A percentile compares a stretch with the other conserved stretches of the same genome.
These are phyloP conservation scores for Ptychobarbus kaznakovi DNA, from an alignment of 2,797 vertebrate genomes.

Conservation along the genomic window DNA sequence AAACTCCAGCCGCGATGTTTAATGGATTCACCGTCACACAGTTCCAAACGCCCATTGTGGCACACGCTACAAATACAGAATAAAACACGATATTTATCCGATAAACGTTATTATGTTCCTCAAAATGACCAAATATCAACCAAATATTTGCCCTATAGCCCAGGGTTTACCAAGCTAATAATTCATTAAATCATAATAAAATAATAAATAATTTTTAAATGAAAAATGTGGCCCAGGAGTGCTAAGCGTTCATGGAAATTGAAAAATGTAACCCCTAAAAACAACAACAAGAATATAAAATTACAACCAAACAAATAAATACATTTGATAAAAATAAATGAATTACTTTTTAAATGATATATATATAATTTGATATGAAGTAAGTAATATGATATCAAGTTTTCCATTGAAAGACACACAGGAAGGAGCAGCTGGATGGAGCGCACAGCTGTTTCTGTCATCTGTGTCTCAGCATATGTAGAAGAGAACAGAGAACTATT, in stretches of 20 bases:
- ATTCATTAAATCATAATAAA: not conserved
- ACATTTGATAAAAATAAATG: not conserved
- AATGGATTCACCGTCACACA: conserved; percentile 94
- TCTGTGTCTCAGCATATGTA: conserved; percentile 5
- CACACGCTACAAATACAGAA: conserved; percentile 83
- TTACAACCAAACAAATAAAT: not conserved
- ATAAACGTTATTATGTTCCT: not conserved
- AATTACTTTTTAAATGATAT: not conserved
- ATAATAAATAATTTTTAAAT: not conserved
- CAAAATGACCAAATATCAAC: not conserved
- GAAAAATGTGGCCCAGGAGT: not conserved
- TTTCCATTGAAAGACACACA: not conserved
- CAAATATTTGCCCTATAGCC: not conserved
- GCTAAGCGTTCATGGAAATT: too few relatives aligned
- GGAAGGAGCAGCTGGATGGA: not conserved
- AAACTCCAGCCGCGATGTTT: conserved; percentile 94
- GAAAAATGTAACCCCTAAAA: too few relatives aligned
- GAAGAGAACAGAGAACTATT: conserved; percentile 36
- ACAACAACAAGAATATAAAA: too few relatives aligned
- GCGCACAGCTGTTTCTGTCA: not conserved
- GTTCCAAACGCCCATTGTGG: conserved; percentile 91
- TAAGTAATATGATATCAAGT: not conserved
- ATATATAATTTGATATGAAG: not conserved
- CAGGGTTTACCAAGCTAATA: not conserved
- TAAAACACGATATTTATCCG: not conserved